phyloP scores from a whole-genome alignment of 2,888 invertebrate genomes.

The Temnothorax ravouxi region DNA sequence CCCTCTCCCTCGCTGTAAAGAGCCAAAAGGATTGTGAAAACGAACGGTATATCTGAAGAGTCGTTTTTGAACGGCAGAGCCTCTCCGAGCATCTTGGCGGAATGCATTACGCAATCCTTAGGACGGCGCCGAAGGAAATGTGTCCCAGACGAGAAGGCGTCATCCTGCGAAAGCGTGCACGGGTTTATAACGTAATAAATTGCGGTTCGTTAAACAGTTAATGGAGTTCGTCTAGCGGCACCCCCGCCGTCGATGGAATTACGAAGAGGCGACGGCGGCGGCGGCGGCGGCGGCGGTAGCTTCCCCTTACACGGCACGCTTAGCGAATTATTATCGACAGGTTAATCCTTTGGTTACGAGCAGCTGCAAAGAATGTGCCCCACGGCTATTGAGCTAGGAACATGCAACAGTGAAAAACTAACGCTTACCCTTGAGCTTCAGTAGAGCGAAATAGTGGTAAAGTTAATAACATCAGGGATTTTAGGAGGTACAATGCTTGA shows the following conservation, averaged over 20 bases:
- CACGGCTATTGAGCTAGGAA: slow-evolving; percentile 29
- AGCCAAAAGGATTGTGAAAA: neutral
- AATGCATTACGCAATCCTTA: slow-evolving; percentile 54
- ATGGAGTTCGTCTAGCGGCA: slow-evolving; percentile 79
- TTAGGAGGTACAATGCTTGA: neutral
- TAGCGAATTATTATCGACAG: slow-evolving; percentile 77
- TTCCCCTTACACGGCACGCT: slow-evolving; percentile 71
- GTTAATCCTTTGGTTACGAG: slow-evolving; percentile 58
- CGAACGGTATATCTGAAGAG: neutral
- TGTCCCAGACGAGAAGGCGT: slow-evolving; percentile 43
- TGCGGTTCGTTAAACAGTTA: slow-evolving; percentile 83
- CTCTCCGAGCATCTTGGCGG: slow-evolving; percentile 18
- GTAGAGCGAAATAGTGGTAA: neutral
- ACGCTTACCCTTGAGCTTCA: neutral
- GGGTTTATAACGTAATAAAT: slow-evolving; percentile 83
- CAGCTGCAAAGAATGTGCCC: slow-evolving; percentile 38
- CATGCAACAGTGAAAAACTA: slow-evolving; percentile 21
- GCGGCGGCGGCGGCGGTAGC: slow-evolving; percentile 36
- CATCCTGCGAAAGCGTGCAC: slow-evolving; percentile 53
- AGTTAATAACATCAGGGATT: slow-evolving; percentile 10
- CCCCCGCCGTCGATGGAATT: slow-evolving; percentile 75
- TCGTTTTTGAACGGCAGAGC: neutral
- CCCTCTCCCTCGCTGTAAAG: neutral
- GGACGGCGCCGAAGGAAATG: slow-evolving; percentile 55
- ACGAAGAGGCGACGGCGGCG: slow-evolving; percentile 61